phyloP scores from a whole-genome alignment of 2,797 vertebrate genomes.

The Lutra lutra region DNA sequence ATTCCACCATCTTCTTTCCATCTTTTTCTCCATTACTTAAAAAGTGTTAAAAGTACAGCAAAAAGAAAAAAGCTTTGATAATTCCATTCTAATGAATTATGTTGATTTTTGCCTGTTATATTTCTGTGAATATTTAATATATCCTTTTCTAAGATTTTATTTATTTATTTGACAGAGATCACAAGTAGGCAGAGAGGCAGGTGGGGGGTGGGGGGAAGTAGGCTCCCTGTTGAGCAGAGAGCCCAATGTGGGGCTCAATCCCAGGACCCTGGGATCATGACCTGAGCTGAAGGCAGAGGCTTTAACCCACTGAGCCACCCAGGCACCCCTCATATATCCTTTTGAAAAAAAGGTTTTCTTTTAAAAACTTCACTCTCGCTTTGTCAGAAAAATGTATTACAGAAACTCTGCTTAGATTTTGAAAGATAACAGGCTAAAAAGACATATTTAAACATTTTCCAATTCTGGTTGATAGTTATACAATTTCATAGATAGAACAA shows the following conservation, averaged over 20 bases:
- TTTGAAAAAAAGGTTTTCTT: neutral
- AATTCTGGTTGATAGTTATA: slow-evolving; percentile 4
- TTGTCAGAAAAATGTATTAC: neutral
- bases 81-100: neutral
- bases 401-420: slow-evolving; percentile 39
- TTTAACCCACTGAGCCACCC: too few species aligned
- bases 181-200: too few species aligned
- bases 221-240: too few species aligned
- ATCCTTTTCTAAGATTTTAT: neutral
- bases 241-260: too few species aligned
- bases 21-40: neutral
- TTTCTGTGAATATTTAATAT: neutral
- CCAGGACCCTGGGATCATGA: too few species aligned
- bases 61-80: neutral
- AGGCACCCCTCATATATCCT: neutral
- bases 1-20: neutral
- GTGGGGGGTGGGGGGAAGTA: fast-evolving
- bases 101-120: slow-evolving; percentile 3
- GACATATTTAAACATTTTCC: slow-evolving; percentile 4
- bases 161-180: too few species aligned
- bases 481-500: slow-evolving; percentile 28
- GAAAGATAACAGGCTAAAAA: slow-evolving; percentile 10
- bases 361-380: slow-evolving; percentile 5
- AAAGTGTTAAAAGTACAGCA: neutral
- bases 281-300: too few species aligned